A percentile compares a stretch with the other conserved stretches of the same genome.
These are phyloP conservation scores for Xylota sylvarum DNA, from an alignment of 2,888 invertebrate genomes.

Conservation along the genomic window DNA sequence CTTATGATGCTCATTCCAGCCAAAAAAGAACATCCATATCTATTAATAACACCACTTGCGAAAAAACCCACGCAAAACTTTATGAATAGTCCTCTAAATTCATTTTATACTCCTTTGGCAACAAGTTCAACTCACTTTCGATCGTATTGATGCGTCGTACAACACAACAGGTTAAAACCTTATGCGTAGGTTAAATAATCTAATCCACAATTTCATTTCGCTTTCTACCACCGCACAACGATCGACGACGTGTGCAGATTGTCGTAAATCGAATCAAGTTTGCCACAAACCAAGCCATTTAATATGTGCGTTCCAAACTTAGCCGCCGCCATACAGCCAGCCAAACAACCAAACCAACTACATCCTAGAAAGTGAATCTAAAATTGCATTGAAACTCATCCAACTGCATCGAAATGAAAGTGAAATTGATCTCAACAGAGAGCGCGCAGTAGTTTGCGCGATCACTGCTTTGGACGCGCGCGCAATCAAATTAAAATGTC, in stretches of 20 bases:
- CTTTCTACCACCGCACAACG: constrained; percentile 50
- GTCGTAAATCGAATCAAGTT: constrained; percentile 74
- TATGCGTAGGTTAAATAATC: constrained; percentile 74
- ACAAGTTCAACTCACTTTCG: constrained; percentile 43
- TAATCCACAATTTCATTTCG: constrained; percentile 69
- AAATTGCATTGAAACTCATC: constrained; percentile 74
- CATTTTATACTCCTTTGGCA: constrained; percentile 4
- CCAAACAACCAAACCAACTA: constrained; percentile 53
- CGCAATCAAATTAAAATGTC: constrained; percentile 51
- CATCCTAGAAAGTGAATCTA: constrained; percentile 77
- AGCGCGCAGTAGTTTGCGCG: constrained; percentile 8
- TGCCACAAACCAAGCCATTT: constrained; percentile 63
- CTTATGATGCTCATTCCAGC: no score
- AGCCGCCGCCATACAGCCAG: constrained; percentile 2
- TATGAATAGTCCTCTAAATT: neutral
- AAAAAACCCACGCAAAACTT: neutral
- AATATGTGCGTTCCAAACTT: constrained; percentile 40
- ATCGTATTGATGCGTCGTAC: constrained; percentile 14
- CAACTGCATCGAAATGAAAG: constrained; percentile 76
- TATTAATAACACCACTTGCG: no score
- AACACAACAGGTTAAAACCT: constrained; percentile 45
- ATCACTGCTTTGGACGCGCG: constrained; percentile 1
- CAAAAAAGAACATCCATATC: no score
- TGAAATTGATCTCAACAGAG: constrained; percentile 66
- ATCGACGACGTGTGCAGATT: constrained; percentile 16